Percentiles rank a stretch among this genome's conserved stretches.
These are phyloP conservation scores for Berghia stephanieae DNA, from an alignment of 1,140 invertebrate genomes.

Conservation along the genomic window DNA sequence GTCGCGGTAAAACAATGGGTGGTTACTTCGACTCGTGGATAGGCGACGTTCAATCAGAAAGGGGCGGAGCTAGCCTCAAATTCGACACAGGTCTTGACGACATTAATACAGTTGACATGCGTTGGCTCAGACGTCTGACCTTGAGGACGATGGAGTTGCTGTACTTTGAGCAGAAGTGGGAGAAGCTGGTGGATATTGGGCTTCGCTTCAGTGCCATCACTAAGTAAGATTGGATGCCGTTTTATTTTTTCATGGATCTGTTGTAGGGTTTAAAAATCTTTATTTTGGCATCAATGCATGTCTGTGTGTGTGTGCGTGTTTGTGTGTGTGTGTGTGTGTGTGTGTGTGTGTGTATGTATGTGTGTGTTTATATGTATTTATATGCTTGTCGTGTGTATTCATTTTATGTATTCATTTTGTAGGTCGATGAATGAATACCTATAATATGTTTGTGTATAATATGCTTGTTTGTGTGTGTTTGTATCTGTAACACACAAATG, in stretches of 20 bases:
- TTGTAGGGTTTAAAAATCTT: too few relatives aligned
- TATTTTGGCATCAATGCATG: too few relatives aligned
- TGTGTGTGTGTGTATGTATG: too few relatives aligned
- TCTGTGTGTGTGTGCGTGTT: too few relatives aligned
- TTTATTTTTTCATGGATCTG: not conserved
- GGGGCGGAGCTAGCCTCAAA: conserved; percentile 61
- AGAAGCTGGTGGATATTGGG: conserved; percentile 64
- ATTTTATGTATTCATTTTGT: too few relatives aligned
- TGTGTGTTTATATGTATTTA: too few relatives aligned
- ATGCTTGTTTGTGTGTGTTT: too few relatives aligned
- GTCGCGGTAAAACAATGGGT: conserved; percentile 44
- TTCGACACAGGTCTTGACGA: conserved; percentile 64
- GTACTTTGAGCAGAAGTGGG: conserved; percentile 64
- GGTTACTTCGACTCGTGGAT: conserved; percentile 57
- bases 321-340: too few relatives aligned
- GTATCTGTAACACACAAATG: too few relatives aligned
- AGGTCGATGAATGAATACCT: too few relatives aligned
- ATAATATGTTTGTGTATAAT: too few relatives aligned
- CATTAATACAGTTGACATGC: conserved; percentile 55
- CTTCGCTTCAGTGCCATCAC: conserved; percentile 63
- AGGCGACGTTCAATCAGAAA: conserved; percentile 54
- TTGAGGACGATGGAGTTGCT: conserved; percentile 61
- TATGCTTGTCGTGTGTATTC: too few relatives aligned
- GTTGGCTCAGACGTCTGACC: conserved; percentile 57
- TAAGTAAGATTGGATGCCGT: conserved; percentile 51